These are phyloP conservation scores for Eristalinus aeneus DNA, from an alignment of 2,888 invertebrate genomes.

Conservation along the genomic window DNA sequence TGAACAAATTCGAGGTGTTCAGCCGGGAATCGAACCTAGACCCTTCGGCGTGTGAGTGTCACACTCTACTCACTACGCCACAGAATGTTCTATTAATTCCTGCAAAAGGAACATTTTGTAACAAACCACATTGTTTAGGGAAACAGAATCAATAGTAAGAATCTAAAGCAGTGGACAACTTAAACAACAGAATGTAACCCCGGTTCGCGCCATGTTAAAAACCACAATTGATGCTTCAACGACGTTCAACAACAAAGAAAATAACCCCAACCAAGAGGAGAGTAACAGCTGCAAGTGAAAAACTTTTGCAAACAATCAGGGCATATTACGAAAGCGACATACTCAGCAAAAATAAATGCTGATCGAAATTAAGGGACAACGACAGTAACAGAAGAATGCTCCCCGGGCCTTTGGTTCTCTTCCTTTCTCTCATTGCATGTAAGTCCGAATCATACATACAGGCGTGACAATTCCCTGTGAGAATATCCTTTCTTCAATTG, in stretches of 20 bases:
- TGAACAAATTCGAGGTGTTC: too few relatives aligned
- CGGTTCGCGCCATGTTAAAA: too few relatives aligned
- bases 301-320: slow-evolving; percentile 64
- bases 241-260: background rate
- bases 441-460: slow-evolving; percentile 9
- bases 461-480: slow-evolving; percentile 12
- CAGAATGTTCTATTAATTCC: too few relatives aligned
- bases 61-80: too few relatives aligned
- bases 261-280: background rate
- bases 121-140: too few relatives aligned
- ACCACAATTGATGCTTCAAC: background rate
- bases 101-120: too few relatives aligned
- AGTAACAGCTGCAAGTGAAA: slow-evolving; percentile 66
- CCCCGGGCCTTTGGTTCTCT: background rate
- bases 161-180: too few relatives aligned
- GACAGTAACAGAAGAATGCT: slow-evolving; percentile 1
- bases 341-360: slow-evolving; percentile 49
- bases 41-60: too few relatives aligned
- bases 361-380: slow-evolving; percentile 11
- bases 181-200: too few relatives aligned
- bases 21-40: too few relatives aligned
- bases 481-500: slow-evolving; percentile 9
- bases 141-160: too few relatives aligned
- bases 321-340: slow-evolving; percentile 54
- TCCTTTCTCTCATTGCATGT: background rate